Percentiles rank a stretch among this genome's conserved stretches.
Evolutionary conservation across 2,888 invertebrate genomes (phyloP).

Genomic region (Orthosia cruda): DNA sequence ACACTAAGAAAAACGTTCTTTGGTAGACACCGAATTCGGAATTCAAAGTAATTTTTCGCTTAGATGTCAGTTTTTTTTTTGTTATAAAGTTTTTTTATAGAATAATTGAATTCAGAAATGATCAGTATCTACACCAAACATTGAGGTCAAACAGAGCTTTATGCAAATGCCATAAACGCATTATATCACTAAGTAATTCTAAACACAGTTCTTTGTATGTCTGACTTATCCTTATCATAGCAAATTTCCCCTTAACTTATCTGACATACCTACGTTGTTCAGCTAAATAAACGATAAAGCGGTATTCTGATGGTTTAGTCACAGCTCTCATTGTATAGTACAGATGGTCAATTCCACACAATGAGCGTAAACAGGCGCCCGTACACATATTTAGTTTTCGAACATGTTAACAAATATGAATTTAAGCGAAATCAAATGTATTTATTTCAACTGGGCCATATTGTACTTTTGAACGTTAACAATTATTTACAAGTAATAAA

Average conservation of each 20-base stretch:
- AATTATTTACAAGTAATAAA: too few relatives aligned
- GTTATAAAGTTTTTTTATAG: too few relatives aligned
- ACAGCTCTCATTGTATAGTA: too few relatives aligned
- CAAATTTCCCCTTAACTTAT: slow-evolving; percentile 8
- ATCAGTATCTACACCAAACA: neutral
- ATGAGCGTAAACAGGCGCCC: neutral
- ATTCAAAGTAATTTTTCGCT: too few relatives aligned
- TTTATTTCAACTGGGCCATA: too few relatives aligned
- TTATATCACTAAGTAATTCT: neutral
- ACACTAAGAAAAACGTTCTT: too few relatives aligned
- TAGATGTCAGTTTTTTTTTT: too few relatives aligned
- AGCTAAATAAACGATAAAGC: neutral
- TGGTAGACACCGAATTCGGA: too few relatives aligned
- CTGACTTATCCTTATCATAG: slow-evolving; percentile 11
- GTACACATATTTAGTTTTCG: neutral
- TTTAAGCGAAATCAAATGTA: too few relatives aligned
- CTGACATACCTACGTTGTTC: neutral
- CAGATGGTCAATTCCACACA: neutral
- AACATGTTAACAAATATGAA: neutral
- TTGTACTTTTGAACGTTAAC: too few relatives aligned
- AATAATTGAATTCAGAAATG: too few relatives aligned
- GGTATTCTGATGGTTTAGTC: neutral
- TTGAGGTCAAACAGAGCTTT: neutral
- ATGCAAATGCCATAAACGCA: neutral
- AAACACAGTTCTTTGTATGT: neutral